A percentile compares a stretch with the other conserved stretches of the same genome.
These are phyloP conservation scores for Limnephilus auricula DNA, from an alignment of 2,888 invertebrate species.

Conservation along the genomic window DNA sequence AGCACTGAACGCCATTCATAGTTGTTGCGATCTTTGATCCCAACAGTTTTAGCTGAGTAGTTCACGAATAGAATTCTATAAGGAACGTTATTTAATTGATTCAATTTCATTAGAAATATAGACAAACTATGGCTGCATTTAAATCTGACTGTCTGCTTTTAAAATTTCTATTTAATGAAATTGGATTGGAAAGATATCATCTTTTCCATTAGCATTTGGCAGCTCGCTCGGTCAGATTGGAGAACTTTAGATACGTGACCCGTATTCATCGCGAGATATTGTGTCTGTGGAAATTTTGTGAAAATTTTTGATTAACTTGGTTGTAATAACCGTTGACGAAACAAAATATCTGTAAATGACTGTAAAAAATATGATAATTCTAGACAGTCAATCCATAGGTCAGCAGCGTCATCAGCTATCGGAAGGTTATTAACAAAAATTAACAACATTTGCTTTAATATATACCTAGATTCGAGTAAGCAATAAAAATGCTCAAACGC, in stretches of 20 bases:
- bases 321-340: too few species aligned
- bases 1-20: not conserved
- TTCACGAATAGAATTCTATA: not conserved
- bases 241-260: slow-evolving; percentile 16
- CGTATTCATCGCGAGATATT: not conserved
- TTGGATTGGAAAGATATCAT: slow-evolving; percentile 52
- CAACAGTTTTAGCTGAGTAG: not conserved
- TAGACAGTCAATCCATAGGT: too few species aligned
- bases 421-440: too few species aligned
- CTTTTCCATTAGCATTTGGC: slow-evolving; percentile 42
- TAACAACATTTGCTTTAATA: too few species aligned
- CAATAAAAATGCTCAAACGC: too few species aligned
- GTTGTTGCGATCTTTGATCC: not conserved
- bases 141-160: not conserved
- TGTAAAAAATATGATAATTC: too few species aligned
- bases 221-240: not conserved
- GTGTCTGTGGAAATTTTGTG: not conserved
- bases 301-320: not conserved
- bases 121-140: not conserved
- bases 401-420: too few species aligned
- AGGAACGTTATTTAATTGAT: not conserved
- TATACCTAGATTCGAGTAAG: too few species aligned
- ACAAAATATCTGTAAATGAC: too few species aligned
- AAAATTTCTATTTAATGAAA: slow-evolving; percentile 50
- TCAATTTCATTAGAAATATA: not conserved